A percentile compares a stretch with the other conserved stretches of the same genome.
phyloP scores from a whole-genome alignment of 2,797 vertebrate species.

The Parotocinclus haroldoi region DNA sequence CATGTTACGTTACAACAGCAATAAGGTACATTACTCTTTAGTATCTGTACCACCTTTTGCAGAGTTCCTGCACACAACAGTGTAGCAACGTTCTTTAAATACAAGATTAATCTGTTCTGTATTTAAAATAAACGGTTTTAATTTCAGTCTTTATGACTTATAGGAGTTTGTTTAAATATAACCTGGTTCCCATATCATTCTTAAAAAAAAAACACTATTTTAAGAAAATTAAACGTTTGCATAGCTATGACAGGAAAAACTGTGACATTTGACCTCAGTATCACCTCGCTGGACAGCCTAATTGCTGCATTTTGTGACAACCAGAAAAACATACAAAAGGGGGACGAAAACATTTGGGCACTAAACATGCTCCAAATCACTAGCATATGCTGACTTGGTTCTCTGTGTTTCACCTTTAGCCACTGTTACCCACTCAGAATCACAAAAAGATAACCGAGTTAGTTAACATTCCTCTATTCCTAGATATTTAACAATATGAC shows the following conservation, averaged over 20 bases:
- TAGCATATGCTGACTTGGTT: slow-evolving; percentile 63
- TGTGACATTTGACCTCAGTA: slow-evolving; percentile 32
- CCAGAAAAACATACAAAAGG: slow-evolving; percentile 57
- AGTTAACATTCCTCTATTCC: slow-evolving; percentile 33
- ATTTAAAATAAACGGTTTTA: no score
- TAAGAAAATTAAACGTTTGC: slow-evolving; percentile 13
- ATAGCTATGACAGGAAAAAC: slow-evolving; percentile 31
- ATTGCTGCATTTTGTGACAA: slow-evolving; percentile 69
- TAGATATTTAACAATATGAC: slow-evolving; percentile 8
- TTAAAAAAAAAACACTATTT: no score
- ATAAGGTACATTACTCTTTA: no score
- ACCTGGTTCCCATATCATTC: no score
- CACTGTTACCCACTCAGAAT: slow-evolving; percentile 40
- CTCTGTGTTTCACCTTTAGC: slow-evolving; percentile 25
- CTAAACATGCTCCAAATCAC: slow-evolving; percentile 61
- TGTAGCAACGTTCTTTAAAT: no score
- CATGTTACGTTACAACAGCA: no score
- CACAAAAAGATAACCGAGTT: slow-evolving; percentile 5
- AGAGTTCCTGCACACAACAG: no score
- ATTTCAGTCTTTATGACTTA: no score
- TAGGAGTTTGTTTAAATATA: no score
- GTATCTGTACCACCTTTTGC: no score
- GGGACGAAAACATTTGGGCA: slow-evolving; percentile 29
- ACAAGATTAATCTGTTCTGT: no score
- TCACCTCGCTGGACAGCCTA: slow-evolving; percentile 63